phyloP scores from a whole-genome alignment of 2,888 invertebrate genomes.

The Tridacna crocea region DNA sequence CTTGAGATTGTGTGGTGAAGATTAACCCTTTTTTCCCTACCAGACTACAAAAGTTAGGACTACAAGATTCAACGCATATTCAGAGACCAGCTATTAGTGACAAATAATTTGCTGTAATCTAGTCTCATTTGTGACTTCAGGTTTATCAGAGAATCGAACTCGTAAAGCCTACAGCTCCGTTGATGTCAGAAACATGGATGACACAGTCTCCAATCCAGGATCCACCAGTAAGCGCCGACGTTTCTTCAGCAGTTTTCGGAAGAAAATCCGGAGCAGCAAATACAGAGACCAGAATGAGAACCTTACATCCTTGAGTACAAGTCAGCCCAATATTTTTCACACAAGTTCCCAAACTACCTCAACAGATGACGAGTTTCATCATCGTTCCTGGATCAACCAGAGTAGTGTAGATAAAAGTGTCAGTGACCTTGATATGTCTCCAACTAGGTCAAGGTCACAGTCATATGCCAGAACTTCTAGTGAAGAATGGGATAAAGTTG shows the following conservation, averaged over 20 bases:
- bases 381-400: constrained; percentile 11
- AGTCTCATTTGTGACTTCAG: constrained; percentile 13
- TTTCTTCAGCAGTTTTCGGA: constrained; percentile 57
- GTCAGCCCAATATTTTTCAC: constrained; percentile 54
- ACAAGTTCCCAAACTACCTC: constrained; percentile 28
- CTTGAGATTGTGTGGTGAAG: too few species aligned
- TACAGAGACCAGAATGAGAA: constrained; percentile 55
- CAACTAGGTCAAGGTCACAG: constrained; percentile 46
- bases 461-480: constrained; percentile 22
- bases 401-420: constrained; percentile 33
- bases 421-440: constrained; percentile 44
- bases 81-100: too few species aligned
- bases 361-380: constrained; percentile 41
- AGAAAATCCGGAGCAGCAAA: constrained; percentile 42
- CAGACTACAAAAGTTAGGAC: too few species aligned
- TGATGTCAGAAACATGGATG: constrained; percentile 24
- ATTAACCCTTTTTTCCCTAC: too few species aligned
- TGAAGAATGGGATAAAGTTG: constrained; percentile 34
- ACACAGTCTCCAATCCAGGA: not conserved
- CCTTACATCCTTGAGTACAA: constrained; percentile 42
- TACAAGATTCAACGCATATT: too few species aligned
- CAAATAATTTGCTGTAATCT: too few species aligned
- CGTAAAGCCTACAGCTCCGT: constrained; percentile 25
- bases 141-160: constrained; percentile 11
- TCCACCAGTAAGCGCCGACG: constrained; percentile 29